Evolutionary conservation across 1,140 invertebrate species (phyloP).

Genomic region (Penaeus chinensis): DNA sequence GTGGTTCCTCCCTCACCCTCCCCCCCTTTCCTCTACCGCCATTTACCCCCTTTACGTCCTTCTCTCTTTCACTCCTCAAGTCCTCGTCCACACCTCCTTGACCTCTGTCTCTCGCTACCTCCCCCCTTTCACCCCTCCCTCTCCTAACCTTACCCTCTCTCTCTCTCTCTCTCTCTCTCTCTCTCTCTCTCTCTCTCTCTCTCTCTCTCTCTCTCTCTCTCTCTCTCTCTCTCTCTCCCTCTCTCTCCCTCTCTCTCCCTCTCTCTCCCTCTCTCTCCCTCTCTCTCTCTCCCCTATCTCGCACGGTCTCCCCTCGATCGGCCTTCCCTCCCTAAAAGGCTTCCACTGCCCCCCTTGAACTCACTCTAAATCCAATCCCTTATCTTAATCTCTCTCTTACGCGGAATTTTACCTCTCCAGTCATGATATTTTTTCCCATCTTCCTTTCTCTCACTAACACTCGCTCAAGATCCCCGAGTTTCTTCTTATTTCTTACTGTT

Average conservation of each 20-base stretch:
- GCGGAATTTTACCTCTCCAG: no score
- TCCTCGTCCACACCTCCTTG: background rate
- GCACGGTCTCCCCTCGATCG: no score
- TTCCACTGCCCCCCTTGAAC: no score
- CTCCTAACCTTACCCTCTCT: background rate
- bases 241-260: background rate
- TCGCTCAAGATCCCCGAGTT: no score
- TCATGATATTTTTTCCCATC: no score
- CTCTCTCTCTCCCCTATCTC: background rate
- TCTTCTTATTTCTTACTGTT: no score
- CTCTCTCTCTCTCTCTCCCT: background rate
- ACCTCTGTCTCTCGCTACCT: background rate
- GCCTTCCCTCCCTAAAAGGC: no score
- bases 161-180: background rate
- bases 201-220: background rate
- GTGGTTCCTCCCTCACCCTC: background rate
- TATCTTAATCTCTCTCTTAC: no score
- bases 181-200: background rate
- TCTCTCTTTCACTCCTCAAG: background rate
- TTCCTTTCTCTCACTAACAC: no score
- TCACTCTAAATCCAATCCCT: no score
- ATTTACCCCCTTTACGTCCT: background rate
- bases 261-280: background rate
- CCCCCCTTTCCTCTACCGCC: background rate
- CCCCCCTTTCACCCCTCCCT: background rate